Evolutionary conservation across 2,113 vertebrate species (phyloP).

Genomic region (Neotoma lepida): DNA sequence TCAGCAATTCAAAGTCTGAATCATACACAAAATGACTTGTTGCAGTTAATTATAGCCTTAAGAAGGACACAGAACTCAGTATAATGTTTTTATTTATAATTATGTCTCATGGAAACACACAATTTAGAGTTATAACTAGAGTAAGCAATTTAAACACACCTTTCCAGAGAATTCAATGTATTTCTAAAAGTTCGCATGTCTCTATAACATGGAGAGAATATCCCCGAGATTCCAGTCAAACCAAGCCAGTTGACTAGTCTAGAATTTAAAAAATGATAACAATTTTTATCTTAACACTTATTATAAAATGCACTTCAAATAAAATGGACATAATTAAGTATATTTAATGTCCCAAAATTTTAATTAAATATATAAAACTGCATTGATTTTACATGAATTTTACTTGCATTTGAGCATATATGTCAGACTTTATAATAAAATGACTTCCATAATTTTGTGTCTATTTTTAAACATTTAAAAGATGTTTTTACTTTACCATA

Average conservation of each 20-base stretch:
- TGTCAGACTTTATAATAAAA: neutral
- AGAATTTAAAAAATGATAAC: neutral
- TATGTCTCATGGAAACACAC: neutral
- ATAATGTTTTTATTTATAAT: neutral
- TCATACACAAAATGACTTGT: neutral
- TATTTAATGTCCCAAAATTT: neutral
- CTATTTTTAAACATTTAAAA: constrained; percentile 31
- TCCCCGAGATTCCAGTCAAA: neutral
- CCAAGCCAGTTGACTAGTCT: neutral
- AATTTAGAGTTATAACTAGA: neutral
- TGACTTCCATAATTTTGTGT: neutral
- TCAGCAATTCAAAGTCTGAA: neutral
- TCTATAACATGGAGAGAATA: neutral
- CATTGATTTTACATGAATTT: neutral
- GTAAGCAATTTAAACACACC: neutral
- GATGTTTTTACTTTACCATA: neutral
- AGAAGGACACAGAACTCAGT: neutral
- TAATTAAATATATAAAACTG: neutral
- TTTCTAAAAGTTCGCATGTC: neutral
- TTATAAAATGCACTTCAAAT: neutral
- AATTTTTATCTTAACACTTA: neutral
- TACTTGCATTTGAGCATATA: neutral
- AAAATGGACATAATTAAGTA: neutral
- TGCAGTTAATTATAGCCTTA: neutral
- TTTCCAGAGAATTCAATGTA: neutral